Conservation (phyloP, 2,888 invertebrate species). For the Dilophus febrilis region DNA sequence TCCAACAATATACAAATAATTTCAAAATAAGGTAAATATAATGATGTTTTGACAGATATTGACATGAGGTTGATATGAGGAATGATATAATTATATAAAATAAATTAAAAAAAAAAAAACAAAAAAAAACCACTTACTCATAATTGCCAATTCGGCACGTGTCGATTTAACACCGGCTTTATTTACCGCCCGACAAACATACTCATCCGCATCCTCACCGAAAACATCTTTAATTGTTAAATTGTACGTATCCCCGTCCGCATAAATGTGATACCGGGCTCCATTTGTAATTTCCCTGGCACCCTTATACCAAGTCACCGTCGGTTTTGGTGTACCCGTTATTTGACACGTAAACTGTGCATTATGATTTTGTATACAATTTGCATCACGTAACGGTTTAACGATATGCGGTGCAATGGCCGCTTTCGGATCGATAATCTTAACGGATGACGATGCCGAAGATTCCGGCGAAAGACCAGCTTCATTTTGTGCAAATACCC, state of each 20-base stretch:
- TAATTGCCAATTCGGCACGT: constrained; percentile 87
- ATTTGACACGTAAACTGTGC: constrained; percentile 88
- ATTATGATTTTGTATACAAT: constrained; percentile 87
- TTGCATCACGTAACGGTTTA: constrained; percentile 65
- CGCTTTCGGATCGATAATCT: constrained; percentile 85
- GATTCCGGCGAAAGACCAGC: constrained; percentile 85
- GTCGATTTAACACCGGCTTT: constrained; percentile 89
- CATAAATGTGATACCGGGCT: constrained; percentile 79
- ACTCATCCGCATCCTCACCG: constrained; percentile 98
- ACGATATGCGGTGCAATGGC: constrained; percentile 82
- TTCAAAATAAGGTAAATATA: too few species aligned
- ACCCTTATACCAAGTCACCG: constrained; percentile 94
- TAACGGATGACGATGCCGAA: constrained; percentile 68
- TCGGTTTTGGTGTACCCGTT: constrained; percentile 73
- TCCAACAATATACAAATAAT: too few species aligned
- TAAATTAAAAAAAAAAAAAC: constrained; percentile 6
- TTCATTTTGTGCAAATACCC: constrained; percentile 90
- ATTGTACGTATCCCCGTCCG: constrained; percentile 77
- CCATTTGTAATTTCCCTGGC: constrained; percentile 88
- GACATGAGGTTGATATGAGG: too few species aligned
- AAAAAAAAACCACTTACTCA: constrained; percentile 50
- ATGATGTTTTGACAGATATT: too few species aligned
- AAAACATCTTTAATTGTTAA: constrained; percentile 84
- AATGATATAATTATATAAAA: constrained; percentile 3
- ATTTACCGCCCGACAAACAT: constrained; percentile 88